These are phyloP conservation scores for Stenichneumon culpator DNA, from an alignment of 2,888 invertebrate species.

Conservation along the genomic window DNA sequence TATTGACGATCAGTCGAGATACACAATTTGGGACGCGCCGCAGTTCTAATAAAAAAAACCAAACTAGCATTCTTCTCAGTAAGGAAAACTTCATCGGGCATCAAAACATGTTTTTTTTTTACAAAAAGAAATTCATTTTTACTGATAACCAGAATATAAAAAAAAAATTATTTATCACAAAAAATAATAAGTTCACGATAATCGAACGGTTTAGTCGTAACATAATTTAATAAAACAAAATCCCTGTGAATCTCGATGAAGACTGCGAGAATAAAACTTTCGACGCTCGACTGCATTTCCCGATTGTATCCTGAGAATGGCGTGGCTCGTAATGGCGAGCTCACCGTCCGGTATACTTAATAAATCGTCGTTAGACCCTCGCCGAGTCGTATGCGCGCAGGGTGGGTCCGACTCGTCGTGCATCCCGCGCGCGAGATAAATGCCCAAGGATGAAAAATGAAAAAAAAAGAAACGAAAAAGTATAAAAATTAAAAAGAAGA, in stretches of 20 bases:
- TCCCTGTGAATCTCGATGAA: background rate
- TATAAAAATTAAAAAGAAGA: background rate
- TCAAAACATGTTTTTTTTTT: too few relatives aligned
- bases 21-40: too few relatives aligned
- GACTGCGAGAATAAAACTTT: background rate
- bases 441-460: conserved; percentile 12
- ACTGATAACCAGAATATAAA: too few relatives aligned
- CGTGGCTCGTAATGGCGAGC: background rate
- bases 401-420: background rate
- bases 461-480: background rate
- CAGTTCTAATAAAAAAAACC: too few relatives aligned
- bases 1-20: too few relatives aligned
- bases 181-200: background rate
- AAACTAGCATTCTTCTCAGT: too few relatives aligned
- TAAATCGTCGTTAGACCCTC: conserved; percentile 27
- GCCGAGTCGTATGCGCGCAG: background rate
- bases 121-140: too few relatives aligned
- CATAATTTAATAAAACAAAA: background rate
- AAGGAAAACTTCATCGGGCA: too few relatives aligned
- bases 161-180: background rate
- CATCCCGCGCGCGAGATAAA: conserved; percentile 10
- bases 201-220: background rate
- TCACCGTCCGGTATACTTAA: background rate
- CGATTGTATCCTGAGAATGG: background rate
- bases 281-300: background rate